Evolutionary conservation across 2,113 vertebrate species (phyloP).

Genomic region (Carollia perspicillata): DNA sequence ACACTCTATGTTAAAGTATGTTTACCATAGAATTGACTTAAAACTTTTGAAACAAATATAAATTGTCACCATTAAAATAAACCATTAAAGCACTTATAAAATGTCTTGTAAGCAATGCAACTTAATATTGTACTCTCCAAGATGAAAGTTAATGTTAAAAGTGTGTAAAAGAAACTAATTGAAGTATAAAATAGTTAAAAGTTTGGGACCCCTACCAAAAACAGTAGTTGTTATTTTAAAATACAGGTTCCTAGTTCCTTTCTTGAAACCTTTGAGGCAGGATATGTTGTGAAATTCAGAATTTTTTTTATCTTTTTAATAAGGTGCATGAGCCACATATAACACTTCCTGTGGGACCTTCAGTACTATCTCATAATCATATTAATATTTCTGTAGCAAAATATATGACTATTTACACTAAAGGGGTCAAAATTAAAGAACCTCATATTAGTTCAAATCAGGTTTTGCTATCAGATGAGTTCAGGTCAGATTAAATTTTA

Average conservation of each 20-base stretch:
- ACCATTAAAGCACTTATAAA: background rate
- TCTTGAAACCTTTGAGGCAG: background rate
- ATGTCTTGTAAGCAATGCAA: background rate
- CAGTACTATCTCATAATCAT: background rate
- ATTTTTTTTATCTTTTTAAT: background rate
- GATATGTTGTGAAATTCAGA: constrained; percentile 13
- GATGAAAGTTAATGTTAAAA: background rate
- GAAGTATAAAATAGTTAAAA: background rate
- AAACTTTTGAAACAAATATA: background rate
- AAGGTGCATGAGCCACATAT: background rate
- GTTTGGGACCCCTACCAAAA: background rate
- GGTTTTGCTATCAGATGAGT: background rate
- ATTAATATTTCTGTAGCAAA: background rate
- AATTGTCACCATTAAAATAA: background rate
- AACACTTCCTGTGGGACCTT: background rate
- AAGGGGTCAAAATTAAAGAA: background rate
- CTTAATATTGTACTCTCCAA: background rate
- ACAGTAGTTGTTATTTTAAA: background rate
- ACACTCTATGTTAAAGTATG: background rate
- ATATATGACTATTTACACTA: background rate
- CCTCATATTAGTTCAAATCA: background rate
- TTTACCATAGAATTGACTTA: background rate
- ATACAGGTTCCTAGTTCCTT: background rate
- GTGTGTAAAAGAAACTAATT: background rate
- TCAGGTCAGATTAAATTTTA: constrained; percentile 17